Evolutionary conservation across 2,113 vertebrate genomes (phyloP), one percentile per base, ranked within the genome.

Genomic region (Psilopogon haemacephalus): DNA sequence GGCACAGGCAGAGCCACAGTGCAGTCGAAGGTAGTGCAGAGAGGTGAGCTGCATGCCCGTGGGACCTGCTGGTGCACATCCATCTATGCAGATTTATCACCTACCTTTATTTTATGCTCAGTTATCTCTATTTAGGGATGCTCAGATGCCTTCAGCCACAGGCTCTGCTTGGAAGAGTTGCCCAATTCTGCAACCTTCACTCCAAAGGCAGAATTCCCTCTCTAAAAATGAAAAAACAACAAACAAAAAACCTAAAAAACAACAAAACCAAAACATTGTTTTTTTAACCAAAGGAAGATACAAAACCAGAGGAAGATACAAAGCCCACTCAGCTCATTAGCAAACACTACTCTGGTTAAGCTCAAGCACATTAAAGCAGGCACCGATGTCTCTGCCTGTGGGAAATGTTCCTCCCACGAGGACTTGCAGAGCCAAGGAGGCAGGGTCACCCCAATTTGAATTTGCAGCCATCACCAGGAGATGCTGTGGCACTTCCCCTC

Each of bases 381-480:
- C 30, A 91, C 8, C 24, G 24, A 44, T 13, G 44, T 5, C 62
- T 50, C 14, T 2, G 26, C 5, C 38, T 28, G 14, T 55, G 33
- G 32, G 42, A 42, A 42, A 20, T 0, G 6, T 10, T 35, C 56
- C 23, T 38, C 30, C 38, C n/a, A 3, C 4, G 12, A 62, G 11
- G 50, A 33, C 54, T 62, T 12, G 4, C 27, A 16, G 60, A 74
- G 33, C n/a, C n/a, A n/a, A n/a, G n/a, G n/a, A 50, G 23, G 48
- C 48, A 50, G 48, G 23, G 23, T 50, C 48, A 50, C 21, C 48
- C 91, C 59, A 64, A 74, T 74, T 94, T 72, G 81, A 80, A 78
- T 93, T 88, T 84, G 79, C 85, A 69, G 82, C 23, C 84, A 71
- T n/a, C 77, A 42, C 91, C 71, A 30, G 88, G 95, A 94, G 87